phyloP scores from a whole-genome alignment of 1,140 invertebrate species.

The Drosophila pectinifera region DNA sequence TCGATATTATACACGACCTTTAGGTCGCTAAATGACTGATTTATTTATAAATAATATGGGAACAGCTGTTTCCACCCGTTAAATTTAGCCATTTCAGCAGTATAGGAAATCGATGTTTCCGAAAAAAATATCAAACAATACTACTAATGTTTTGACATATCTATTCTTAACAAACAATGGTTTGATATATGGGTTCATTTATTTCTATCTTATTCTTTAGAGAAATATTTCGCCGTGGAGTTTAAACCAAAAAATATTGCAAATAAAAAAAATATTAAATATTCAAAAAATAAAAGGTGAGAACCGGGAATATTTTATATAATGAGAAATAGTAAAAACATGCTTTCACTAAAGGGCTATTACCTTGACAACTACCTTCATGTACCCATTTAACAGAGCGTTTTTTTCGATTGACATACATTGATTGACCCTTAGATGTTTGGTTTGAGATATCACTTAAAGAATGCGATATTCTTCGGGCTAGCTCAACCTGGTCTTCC shows the following conservation, averaged over 20 bases:
- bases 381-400: constrained; percentile 97
- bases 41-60: no score
- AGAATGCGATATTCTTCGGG: constrained; percentile 95
- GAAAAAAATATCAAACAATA: no score
- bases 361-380: constrained; percentile 87
- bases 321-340: not conserved
- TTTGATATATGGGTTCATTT: no score
- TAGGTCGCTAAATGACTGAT: no score
- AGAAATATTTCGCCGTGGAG: not conserved
- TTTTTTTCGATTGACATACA: constrained; percentile 98
- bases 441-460: constrained; percentile 96
- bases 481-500: constrained; percentile 97
- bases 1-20: no score
- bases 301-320: not conserved
- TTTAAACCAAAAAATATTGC: constrained; percentile 7
- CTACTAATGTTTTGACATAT: no score
- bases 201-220: no score
- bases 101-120: no score
- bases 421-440: constrained; percentile 95
- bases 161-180: no score
- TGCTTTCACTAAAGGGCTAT: constrained; percentile 34
- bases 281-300: not conserved
- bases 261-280: not conserved
- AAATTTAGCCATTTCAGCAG: no score
- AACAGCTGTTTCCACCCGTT: no score